Base-by-base conservation (phyloP, 2,888 invertebrate genomes). In the Ypsolopha scabrella region DNA sequence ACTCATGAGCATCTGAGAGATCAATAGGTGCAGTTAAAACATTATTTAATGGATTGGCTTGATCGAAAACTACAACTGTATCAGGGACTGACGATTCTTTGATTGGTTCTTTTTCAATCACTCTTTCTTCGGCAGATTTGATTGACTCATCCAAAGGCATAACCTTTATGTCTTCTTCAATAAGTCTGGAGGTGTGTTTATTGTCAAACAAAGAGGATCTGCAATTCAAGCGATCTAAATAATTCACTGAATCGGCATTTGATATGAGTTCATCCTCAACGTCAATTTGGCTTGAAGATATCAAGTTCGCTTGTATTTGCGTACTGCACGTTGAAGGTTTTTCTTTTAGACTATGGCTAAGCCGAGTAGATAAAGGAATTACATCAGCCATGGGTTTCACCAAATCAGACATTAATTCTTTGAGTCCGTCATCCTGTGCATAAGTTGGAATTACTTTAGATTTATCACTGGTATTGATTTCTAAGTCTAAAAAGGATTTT, bases 281-380 rank as follows among this genome's bases (percentile, higher is more conserved):
- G 36, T 82, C 83, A 9, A 83, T 68, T 61, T 85, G 85, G 52
- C 83, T 85, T 0, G 85, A 77, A 0, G 72, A 62, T 0, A 67
- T 36, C 4, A 80, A 54, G 56, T 80, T 75, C 0, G 80, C 74
- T 60, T 86, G 83, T 39, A 80, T 62, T 50, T 81, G 69, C 0
- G 62, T 73, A 52, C 73, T 78, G 45, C 67, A 63, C 0, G 67
- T 72, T 0, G 78, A 73, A 0, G 62, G 52, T 0, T 48, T 14
- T n/a, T 58, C 58, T 24, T 53, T 57, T 0, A 59, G 0, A 1
- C 38, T 33, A 34, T 54, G 60, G 6, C 62, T 57, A 7, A 34
- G 44, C 0, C n/a, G n/a, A 0, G 53, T 45, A 0, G 66, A 66
- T 36, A 68, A 75, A 0, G 77, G 75, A 36, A 68, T 7, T 0